Percentiles rank a stretch among this genome's conserved stretches.
Conservation (phyloP, 2,113 vertebrate genomes). For the Microtus montanus region DNA sequence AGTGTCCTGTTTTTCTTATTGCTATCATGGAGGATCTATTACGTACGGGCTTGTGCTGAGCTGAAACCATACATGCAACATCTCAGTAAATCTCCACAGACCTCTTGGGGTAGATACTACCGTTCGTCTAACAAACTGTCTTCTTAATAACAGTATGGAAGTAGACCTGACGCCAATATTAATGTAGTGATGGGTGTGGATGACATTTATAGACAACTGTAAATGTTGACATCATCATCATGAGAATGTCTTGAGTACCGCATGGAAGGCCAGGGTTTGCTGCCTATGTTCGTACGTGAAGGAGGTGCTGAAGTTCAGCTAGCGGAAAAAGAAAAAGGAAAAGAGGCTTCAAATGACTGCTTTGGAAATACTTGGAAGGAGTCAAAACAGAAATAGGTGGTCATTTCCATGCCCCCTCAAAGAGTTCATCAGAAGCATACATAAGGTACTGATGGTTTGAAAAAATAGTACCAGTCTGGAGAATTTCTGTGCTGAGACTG, state of each 20-base stretch:
- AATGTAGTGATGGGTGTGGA: neutral
- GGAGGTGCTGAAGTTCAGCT: neutral
- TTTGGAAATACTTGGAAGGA: neutral
- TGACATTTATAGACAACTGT: neutral
- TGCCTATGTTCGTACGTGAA: neutral
- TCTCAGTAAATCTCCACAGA: slow-evolving; percentile 35
- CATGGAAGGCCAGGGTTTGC: neutral
- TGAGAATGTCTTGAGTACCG: neutral
- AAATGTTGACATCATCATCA: too few species aligned
- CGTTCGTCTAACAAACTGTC: neutral
- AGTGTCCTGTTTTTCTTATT: neutral
- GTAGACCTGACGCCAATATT: neutral
- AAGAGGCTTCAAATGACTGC: neutral
- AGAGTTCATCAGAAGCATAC: neutral
- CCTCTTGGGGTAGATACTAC: neutral
- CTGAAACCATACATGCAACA: neutral
- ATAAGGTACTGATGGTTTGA: neutral
- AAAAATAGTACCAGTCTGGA: neutral
- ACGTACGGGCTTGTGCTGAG: neutral
- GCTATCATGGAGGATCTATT: neutral
- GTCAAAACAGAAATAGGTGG: neutral
- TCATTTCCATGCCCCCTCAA: neutral
- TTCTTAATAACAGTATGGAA: neutral
- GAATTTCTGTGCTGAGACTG: neutral
- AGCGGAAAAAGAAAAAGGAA: neutral